Percentiles rank a stretch among this genome's conserved stretches.
phyloP scores from a whole-genome alignment of 2,113 vertebrate species.

The Peucedramus taeniatus region DNA sequence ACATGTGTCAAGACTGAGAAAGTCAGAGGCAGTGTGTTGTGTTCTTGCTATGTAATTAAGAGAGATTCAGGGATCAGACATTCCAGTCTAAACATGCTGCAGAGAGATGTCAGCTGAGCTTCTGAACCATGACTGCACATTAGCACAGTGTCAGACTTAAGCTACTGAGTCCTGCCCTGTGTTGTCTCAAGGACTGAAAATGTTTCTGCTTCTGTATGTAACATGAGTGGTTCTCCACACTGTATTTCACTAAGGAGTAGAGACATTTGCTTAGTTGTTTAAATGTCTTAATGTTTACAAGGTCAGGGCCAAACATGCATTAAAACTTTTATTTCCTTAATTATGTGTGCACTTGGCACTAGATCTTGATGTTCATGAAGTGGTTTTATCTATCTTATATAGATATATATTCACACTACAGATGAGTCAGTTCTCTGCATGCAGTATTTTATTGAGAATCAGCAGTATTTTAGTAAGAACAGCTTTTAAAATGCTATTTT shows the following conservation, averaged over 20 bases:
- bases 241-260: not conserved
- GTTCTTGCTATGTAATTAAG: not conserved
- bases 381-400: not conserved
- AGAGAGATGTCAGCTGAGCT: not conserved
- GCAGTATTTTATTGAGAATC: not conserved
- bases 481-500: not conserved
- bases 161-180: not conserved
- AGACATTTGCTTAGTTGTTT: not conserved
- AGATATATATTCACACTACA: not conserved
- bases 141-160: not conserved
- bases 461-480: not conserved
- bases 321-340: not conserved
- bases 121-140: not conserved
- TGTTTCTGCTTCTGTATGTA: not conserved
- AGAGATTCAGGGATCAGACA: not conserved
- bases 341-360: not conserved
- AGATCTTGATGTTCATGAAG: not conserved
- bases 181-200: not conserved
- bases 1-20: not conserved
- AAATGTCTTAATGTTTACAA: not conserved
- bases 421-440: not conserved
- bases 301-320: not conserved
- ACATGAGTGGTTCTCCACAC: not conserved
- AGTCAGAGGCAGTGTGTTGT: rapidly evolving
- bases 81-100: not conserved